Evolutionary conservation across 2,888 invertebrate genomes (phyloP).

Genomic region (Drosophila pseudotakahashii): DNA sequence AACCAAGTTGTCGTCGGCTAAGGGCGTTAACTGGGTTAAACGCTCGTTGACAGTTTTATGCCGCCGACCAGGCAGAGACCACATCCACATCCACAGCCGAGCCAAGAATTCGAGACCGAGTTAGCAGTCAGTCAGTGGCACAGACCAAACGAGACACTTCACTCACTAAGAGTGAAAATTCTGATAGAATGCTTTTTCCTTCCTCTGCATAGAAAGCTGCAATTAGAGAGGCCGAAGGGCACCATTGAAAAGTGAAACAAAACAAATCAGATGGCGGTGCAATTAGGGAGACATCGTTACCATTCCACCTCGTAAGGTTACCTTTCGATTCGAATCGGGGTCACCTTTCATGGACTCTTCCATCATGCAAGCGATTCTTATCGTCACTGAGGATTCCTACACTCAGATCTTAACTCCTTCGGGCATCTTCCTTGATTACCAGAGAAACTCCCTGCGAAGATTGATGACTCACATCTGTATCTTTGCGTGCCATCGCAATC

Average conservation of each 20-base stretch:
- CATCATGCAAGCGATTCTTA: slow-evolving; percentile 58
- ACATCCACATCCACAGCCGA: neutral
- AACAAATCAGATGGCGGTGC: slow-evolving; percentile 56
- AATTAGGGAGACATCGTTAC: slow-evolving; percentile 54
- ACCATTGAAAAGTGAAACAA: slow-evolving; percentile 63
- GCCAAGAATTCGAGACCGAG: slow-evolving; percentile 6
- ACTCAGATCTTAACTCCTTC: neutral
- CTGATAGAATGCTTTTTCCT: slow-evolving; percentile 62
- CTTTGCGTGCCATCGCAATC: slow-evolving; percentile 51
- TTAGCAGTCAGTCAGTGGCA: slow-evolving; percentile 73
- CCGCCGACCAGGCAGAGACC: slow-evolving; percentile 37
- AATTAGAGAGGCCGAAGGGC: slow-evolving; percentile 57
- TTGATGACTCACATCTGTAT: slow-evolving; percentile 42
- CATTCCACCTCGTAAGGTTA: slow-evolving; percentile 46
- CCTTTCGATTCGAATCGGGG: slow-evolving; percentile 49
- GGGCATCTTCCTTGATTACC: slow-evolving; percentile 6
- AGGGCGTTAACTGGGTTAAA: slow-evolving; percentile 79
- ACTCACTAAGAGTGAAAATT: slow-evolving; percentile 79
- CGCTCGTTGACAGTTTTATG: slow-evolving; percentile 75
- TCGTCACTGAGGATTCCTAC: slow-evolving; percentile 58
- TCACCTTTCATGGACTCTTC: slow-evolving; percentile 40
- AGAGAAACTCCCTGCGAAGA: slow-evolving; percentile 28
- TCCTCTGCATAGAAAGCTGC: slow-evolving; percentile 64
- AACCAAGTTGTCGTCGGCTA: slow-evolving; percentile 43
- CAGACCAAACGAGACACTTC: slow-evolving; percentile 72